Percentiles rank a stretch among this genome's conserved stretches.
Evolutionary conservation across 2,113 vertebrate species (phyloP).

Genomic region (Archocentrus centrarchus): DNA sequence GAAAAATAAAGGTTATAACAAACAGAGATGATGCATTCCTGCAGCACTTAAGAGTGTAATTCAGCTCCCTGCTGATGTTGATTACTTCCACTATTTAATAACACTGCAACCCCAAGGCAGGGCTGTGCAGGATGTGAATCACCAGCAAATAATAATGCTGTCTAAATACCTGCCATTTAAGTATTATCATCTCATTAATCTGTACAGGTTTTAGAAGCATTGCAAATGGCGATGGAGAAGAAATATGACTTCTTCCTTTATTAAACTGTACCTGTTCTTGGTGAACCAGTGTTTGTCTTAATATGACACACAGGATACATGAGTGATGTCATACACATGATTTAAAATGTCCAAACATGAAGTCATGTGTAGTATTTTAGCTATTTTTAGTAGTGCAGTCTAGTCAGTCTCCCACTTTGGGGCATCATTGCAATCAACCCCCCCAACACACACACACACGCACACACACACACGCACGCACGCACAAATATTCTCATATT

Average conservation of each 20-base stretch:
- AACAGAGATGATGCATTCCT: constrained; percentile 36
- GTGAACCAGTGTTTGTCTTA: not conserved
- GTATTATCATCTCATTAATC: constrained; percentile 7
- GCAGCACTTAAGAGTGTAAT: constrained; percentile 21
- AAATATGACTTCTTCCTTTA: not conserved
- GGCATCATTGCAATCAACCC: no score
- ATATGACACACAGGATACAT: not conserved
- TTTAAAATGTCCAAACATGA: not conserved
- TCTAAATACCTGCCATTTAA: constrained; percentile 30
- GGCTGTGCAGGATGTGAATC: constrained; percentile 48
- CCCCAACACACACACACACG: no score
- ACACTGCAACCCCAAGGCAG: constrained; percentile 37
- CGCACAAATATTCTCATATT: no score
- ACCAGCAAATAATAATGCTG: constrained; percentile 25
- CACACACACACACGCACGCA: no score
- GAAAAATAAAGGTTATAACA: constrained; percentile 28
- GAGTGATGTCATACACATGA: not conserved
- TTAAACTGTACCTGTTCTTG: not conserved
- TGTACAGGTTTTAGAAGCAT: not conserved
- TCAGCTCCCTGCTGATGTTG: constrained; percentile 29
- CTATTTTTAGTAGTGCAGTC: not conserved
- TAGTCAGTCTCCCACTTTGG: not conserved
- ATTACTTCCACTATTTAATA: constrained; percentile 23
- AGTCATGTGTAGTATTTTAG: not conserved
- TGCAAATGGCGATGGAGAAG: not conserved